phyloP scores from a whole-genome alignment of 2,888 invertebrate genomes.

The Tachystola acroxantha region DNA sequence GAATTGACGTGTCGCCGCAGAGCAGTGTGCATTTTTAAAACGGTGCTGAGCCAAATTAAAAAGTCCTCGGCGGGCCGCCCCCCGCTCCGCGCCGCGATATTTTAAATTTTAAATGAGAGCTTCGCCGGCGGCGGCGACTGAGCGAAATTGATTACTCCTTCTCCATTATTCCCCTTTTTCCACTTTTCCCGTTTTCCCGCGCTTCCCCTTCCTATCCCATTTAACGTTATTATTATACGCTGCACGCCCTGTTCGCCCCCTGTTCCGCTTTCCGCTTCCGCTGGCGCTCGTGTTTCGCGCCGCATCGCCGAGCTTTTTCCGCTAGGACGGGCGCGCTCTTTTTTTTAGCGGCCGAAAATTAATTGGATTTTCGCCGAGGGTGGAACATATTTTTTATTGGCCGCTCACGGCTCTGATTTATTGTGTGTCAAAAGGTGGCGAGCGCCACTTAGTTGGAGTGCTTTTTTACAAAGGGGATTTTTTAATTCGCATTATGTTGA shows the following conservation, averaged over 20 bases:
- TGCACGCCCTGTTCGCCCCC: constrained; percentile 20
- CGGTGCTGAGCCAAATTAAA: constrained; percentile 70
- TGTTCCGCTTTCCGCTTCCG: constrained; percentile 18
- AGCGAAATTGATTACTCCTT: constrained; percentile 77
- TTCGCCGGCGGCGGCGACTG: constrained; percentile 68
- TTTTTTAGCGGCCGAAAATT: constrained; percentile 75
- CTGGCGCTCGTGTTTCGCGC: constrained; percentile 30
- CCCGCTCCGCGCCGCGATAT: constrained; percentile 64
- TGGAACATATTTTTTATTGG: constrained; percentile 77
- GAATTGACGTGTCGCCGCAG: constrained; percentile 73
- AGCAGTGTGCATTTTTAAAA: constrained; percentile 72
- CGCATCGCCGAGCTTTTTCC: constrained; percentile 54
- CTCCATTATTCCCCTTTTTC: constrained; percentile 76
- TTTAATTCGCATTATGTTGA: constrained; percentile 33
- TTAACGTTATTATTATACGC: constrained; percentile 69
- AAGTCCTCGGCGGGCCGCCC: constrained; percentile 67
- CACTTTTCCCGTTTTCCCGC: constrained; percentile 61
- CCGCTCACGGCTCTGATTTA: constrained; percentile 75
- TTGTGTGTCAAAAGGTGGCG: constrained; percentile 77
- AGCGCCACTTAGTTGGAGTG: constrained; percentile 73
- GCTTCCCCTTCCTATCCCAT: constrained; percentile 60
- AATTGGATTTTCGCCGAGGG: constrained; percentile 78
- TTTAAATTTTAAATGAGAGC: constrained; percentile 76
- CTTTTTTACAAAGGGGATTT: constrained; percentile 52
- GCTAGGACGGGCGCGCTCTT: constrained; percentile 65